Conservation (phyloP, 2,113 vertebrate species). For the Calyptomena viridis region DNA sequence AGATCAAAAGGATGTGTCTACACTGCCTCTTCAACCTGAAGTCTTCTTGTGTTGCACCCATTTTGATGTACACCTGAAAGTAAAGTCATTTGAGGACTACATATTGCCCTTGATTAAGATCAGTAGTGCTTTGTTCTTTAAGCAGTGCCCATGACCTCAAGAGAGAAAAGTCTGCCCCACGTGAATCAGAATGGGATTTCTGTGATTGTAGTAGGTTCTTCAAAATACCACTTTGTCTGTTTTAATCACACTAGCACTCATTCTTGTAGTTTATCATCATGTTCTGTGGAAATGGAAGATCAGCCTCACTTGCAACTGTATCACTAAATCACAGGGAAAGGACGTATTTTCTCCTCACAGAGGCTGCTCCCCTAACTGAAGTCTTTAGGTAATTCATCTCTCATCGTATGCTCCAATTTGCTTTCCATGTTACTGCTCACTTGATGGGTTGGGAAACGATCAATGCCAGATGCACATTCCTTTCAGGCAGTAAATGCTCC, state of each 20-base stretch:
- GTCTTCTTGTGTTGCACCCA: not conserved
- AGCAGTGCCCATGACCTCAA: not conserved
- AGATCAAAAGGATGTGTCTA: not conserved
- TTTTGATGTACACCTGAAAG: not conserved
- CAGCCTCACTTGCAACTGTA: not conserved
- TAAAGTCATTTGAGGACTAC: not conserved
- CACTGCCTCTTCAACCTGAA: not conserved
- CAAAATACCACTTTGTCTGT: not conserved
- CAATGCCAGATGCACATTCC: constrained; percentile 48
- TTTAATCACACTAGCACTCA: not conserved
- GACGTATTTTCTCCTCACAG: not conserved
- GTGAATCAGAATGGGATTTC: not conserved
- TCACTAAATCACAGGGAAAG: constrained; percentile 14
- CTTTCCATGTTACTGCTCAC: constrained; percentile 7
- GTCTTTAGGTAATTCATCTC: constrained; percentile 6
- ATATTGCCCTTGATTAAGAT: not conserved
- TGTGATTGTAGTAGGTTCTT: not conserved
- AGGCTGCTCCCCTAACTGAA: not conserved
- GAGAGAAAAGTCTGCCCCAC: not conserved
- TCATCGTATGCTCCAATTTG: constrained; percentile 36
- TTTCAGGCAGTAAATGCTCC: constrained; percentile 56
- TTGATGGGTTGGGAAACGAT: constrained; percentile 34
- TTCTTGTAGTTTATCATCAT: not conserved
- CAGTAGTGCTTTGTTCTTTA: not conserved
- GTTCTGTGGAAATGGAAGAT: not conserved